These are phyloP conservation scores for Anguilla pacifica DNA, from an alignment of 2,797 vertebrate genomes.

Conservation along the genomic window DNA sequence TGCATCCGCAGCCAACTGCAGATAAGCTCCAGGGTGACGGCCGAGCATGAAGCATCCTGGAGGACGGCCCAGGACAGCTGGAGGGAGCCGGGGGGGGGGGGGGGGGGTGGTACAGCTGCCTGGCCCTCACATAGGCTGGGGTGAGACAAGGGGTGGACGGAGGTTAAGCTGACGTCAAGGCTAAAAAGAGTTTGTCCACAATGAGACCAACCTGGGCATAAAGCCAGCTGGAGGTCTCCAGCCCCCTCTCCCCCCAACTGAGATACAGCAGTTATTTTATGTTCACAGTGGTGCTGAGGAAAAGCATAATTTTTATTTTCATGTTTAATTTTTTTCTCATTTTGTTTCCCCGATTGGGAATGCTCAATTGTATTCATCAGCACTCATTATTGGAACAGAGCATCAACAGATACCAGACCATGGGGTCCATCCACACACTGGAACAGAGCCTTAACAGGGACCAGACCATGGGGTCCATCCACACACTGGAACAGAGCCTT, in stretches of 20 bases:
- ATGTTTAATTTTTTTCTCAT: too few relatives aligned
- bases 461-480: too few relatives aligned
- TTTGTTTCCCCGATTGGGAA: too few relatives aligned
- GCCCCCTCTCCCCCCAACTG: neutral
- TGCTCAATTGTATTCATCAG: too few relatives aligned
- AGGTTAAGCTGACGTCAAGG: neutral
- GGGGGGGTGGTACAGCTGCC: neutral
- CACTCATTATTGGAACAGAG: too few relatives aligned
- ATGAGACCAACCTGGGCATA: neutral
- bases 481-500: too few relatives aligned
- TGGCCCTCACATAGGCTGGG: neutral
- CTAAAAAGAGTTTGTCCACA: neutral
- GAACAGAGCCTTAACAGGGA: neutral
- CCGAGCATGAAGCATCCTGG: neutral
- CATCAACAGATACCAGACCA: too few relatives aligned
- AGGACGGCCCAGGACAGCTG: constrained; percentile 6
- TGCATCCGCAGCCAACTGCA: neutral
- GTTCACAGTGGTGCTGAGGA: too few relatives aligned
- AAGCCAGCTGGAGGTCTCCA: neutral
- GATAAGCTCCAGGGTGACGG: neutral
- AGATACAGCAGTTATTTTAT: too few relatives aligned
- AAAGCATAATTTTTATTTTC: too few relatives aligned
- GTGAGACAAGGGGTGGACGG: neutral
- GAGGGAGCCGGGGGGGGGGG: neutral
- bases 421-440: neutral